phyloP scores from a whole-genome alignment of 1,140 invertebrate species.

The Diprion similis region DNA sequence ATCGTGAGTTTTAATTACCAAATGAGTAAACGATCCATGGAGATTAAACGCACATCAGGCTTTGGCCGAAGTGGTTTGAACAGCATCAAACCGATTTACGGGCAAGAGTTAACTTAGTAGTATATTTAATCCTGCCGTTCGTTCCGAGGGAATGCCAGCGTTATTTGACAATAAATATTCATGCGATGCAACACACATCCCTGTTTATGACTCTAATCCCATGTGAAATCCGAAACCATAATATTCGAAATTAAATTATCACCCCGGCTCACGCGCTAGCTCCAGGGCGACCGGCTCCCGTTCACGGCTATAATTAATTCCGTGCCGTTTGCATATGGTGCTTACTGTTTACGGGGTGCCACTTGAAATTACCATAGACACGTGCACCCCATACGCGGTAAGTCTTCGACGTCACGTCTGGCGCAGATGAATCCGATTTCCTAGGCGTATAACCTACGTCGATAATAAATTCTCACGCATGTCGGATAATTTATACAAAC shows the following conservation, averaged over 20 bases:
- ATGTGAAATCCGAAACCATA: neutral
- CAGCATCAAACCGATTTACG: neutral
- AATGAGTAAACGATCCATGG: neutral
- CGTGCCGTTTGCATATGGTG: neutral
- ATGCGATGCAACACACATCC: neutral
- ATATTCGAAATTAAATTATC: conserved; percentile 6
- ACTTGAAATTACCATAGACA: conserved; percentile 1
- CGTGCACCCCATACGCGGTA: neutral
- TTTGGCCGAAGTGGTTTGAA: neutral
- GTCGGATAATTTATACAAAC: too few species aligned
- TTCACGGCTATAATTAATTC: neutral
- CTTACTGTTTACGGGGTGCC: neutral
- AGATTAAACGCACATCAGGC: neutral
- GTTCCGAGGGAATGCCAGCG: neutral
- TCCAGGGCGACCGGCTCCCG: neutral
- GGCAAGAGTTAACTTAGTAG: neutral
- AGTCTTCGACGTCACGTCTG: too few species aligned
- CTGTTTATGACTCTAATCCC: conserved; percentile 7
- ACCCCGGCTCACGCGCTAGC: neutral
- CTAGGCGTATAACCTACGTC: too few species aligned
- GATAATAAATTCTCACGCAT: too few species aligned
- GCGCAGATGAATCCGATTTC: too few species aligned
- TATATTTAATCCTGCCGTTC: neutral
- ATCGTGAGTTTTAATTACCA: too few species aligned
- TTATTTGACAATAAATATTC: conserved; percentile 2